Conservation (phyloP, 2,797 vertebrate species). For the Danionella dracula region DNA sequence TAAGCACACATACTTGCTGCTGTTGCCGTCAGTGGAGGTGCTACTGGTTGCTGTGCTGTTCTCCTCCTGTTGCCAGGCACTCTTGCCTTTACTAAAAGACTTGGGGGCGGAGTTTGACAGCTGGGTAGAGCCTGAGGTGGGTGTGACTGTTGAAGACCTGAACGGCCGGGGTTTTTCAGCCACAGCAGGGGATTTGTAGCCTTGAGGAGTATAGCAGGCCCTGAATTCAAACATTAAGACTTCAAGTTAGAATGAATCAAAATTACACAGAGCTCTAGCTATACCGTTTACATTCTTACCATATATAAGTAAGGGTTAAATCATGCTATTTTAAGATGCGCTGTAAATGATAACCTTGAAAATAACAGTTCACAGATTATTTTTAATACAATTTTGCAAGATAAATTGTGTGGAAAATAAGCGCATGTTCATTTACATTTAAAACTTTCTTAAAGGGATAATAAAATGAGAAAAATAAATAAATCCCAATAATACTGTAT, state of each 20-base stretch:
- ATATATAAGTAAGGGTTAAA: too few relatives aligned
- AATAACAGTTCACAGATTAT: too few relatives aligned
- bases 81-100: conserved; percentile 74
- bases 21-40: conserved; percentile 56
- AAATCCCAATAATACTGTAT: too few relatives aligned
- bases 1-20: conserved; percentile 52
- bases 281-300: too few relatives aligned
- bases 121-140: conserved; percentile 63
- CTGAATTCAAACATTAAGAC: conserved; percentile 43
- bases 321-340: too few relatives aligned
- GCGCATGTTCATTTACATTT: too few relatives aligned
- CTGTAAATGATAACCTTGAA: too few relatives aligned
- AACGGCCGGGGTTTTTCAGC: conserved; percentile 63
- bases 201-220: conserved; percentile 73
- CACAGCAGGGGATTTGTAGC: conserved; percentile 68
- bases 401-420: too few relatives aligned
- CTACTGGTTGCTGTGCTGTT: conserved; percentile 51
- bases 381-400: too few relatives aligned
- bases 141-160: conserved; percentile 57
- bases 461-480: too few relatives aligned
- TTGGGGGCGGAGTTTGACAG: conserved; percentile 85
- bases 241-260: background rate
- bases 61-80: conserved; percentile 70
- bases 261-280: background rate
- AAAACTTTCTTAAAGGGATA: too few relatives aligned